A percentile compares a stretch with the other conserved stretches of the same genome.
These are phyloP conservation scores for Mylabris phalerata DNA, from an alignment of 1,140 invertebrate species.

Conservation along the genomic window DNA sequence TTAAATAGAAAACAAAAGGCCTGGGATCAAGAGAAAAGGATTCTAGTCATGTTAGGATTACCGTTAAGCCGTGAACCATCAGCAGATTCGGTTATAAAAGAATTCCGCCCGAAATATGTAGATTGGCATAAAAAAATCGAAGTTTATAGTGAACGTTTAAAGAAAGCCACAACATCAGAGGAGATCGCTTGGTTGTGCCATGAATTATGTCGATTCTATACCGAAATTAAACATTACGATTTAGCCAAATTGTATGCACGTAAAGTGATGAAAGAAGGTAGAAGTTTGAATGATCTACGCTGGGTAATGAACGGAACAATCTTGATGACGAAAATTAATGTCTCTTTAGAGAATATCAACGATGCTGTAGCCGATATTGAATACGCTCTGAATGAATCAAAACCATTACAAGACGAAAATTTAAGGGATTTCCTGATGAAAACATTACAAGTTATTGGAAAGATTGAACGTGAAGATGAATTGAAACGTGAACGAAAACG, in stretches of 20 bases:
- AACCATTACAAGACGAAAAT: neutral
- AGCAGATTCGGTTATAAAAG: conserved; percentile 34
- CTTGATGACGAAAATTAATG: conserved; percentile 45
- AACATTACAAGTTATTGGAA: conserved; percentile 26
- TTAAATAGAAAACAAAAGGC: conserved; percentile 25
- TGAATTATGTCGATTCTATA: conserved; percentile 42
- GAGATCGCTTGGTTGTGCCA: conserved; percentile 47
- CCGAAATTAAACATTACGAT: conserved; percentile 47
- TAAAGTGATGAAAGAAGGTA: conserved; percentile 46
- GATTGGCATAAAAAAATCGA: conserved; percentile 34
- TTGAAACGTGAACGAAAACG: conserved; percentile 34
- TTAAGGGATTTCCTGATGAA: neutral
- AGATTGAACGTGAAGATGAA: conserved; percentile 34
- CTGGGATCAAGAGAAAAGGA: conserved; percentile 29
- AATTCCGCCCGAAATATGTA: conserved; percentile 30
- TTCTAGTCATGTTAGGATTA: conserved; percentile 32
- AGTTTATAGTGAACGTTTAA: conserved; percentile 27
- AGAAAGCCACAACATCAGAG: conserved; percentile 25
- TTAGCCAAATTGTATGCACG: conserved; percentile 48
- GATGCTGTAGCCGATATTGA: conserved; percentile 21
- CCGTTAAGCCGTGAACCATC: conserved; percentile 32
- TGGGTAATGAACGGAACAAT: conserved; percentile 49
- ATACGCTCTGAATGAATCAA: neutral
- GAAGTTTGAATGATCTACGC: conserved; percentile 33
- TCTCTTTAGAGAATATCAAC: conserved; percentile 48